phyloP scores from a whole-genome alignment of 1,140 invertebrate genomes.

The Orius laevigatus region DNA sequence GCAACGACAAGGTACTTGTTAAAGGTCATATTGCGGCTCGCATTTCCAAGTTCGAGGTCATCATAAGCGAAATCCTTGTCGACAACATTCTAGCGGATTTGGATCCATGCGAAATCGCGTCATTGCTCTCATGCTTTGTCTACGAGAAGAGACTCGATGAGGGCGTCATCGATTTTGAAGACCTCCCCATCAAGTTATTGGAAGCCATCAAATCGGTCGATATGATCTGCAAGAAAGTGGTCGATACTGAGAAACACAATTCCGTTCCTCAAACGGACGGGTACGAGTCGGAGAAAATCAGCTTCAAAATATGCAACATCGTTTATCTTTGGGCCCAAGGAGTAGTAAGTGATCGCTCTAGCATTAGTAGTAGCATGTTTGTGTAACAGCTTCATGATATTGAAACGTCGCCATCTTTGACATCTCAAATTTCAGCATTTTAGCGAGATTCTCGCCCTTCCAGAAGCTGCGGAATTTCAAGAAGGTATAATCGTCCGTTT shows the following conservation, averaged over 20 bases:
- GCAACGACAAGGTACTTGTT: slow-evolving; percentile 56
- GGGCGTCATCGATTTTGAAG: background rate
- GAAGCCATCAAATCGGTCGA: background rate
- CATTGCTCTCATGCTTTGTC: slow-evolving; percentile 76
- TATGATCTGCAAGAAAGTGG: background rate
- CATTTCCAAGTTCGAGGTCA: slow-evolving; percentile 84
- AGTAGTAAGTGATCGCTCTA: slow-evolving; percentile 16
- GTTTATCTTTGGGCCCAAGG: slow-evolving; percentile 17
- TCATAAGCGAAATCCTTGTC: slow-evolving; percentile 92
- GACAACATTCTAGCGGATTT: slow-evolving; percentile 77
- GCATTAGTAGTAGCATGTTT: no score
- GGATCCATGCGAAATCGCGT: slow-evolving; percentile 79
- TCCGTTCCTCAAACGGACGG: slow-evolving; percentile 4
- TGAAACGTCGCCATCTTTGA: background rate
- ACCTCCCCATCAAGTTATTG: background rate
- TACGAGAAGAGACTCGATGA: slow-evolving; percentile 11
- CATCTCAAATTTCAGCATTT: slow-evolving; percentile 62
- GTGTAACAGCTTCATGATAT: no score
- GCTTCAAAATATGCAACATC: slow-evolving; percentile 2
- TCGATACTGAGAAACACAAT: background rate
- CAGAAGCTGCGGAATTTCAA: slow-evolving; percentile 40
- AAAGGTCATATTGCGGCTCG: slow-evolving; percentile 91
- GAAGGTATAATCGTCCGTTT: slow-evolving; percentile 96
- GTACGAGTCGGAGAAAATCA: slow-evolving; percentile 7
- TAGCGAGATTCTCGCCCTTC: slow-evolving; percentile 66